Conservation (phyloP, 2,888 invertebrate species). For the Machimus atricapillus region DNA sequence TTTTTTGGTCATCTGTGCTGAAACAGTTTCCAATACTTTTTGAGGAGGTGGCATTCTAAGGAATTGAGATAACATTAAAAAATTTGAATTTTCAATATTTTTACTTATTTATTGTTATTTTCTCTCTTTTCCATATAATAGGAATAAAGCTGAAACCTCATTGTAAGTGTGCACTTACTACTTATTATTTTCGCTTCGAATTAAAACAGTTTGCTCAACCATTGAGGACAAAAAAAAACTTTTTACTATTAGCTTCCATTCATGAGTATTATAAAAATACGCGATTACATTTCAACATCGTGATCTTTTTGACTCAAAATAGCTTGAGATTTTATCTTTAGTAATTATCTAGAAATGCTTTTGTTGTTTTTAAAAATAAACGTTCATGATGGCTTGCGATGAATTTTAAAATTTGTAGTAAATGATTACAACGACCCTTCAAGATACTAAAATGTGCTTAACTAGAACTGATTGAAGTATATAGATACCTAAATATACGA, state of each 20-base stretch:
- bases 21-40: too few species aligned
- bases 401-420: not conserved
- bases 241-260: not conserved
- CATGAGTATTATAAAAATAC: not conserved
- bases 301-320: not conserved
- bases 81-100: too few species aligned
- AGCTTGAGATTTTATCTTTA: not conserved
- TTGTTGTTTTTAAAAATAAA: not conserved
- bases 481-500: slow-evolving; percentile 18
- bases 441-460: slow-evolving; percentile 36
- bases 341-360: not conserved
- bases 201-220: not conserved
- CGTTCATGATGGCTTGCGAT: not conserved
- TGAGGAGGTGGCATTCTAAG: too few species aligned
- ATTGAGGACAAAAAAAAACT: not conserved
- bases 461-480: slow-evolving; percentile 41
- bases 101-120: too few species aligned
- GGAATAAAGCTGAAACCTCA: too few species aligned
- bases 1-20: too few species aligned
- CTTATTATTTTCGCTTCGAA: too few species aligned
- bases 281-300: too few species aligned
- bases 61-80: too few species aligned
- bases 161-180: too few species aligned
- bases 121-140: too few species aligned
- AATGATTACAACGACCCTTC: not conserved